phyloP scores from a whole-genome alignment of 2,113 vertebrate species.

The Indri indri region DNA sequence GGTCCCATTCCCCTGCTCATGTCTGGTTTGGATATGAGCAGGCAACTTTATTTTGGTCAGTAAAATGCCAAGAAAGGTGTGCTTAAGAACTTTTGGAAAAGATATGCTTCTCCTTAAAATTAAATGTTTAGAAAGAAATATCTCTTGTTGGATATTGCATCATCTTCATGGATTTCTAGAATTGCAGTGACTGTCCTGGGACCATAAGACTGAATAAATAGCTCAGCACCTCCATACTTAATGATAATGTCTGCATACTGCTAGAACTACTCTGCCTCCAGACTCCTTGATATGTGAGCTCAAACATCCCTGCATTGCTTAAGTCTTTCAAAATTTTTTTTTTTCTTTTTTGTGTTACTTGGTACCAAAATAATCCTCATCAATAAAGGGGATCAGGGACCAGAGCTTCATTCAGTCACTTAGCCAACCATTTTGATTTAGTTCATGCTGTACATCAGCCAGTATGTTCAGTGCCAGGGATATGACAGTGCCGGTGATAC shows the following conservation, averaged over 20 bases:
- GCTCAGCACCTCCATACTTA: not conserved
- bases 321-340: not conserved
- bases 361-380: not conserved
- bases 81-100: not conserved
- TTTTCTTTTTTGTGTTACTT: not conserved
- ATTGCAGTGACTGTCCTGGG: not conserved
- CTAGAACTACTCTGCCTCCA: not conserved
- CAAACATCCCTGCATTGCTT: not conserved
- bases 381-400: not conserved
- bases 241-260: not conserved
- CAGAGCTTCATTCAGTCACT: not conserved
- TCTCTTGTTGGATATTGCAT: not conserved
- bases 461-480: not conserved
- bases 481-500: rapidly evolving
- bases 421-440: not conserved
- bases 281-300: not conserved
- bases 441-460: not conserved
- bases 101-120: not conserved
- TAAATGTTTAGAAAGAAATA: not conserved
- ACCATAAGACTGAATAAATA: rapidly evolving
- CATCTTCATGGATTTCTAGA: not conserved
- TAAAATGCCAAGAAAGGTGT: not conserved
- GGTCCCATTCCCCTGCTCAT: not conserved
- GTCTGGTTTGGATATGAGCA: not conserved
- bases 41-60: not conserved